Evolutionary conservation across 2,113 vertebrate genomes (phyloP).

Genomic region (Oncorhynchus tshawytscha): DNA sequence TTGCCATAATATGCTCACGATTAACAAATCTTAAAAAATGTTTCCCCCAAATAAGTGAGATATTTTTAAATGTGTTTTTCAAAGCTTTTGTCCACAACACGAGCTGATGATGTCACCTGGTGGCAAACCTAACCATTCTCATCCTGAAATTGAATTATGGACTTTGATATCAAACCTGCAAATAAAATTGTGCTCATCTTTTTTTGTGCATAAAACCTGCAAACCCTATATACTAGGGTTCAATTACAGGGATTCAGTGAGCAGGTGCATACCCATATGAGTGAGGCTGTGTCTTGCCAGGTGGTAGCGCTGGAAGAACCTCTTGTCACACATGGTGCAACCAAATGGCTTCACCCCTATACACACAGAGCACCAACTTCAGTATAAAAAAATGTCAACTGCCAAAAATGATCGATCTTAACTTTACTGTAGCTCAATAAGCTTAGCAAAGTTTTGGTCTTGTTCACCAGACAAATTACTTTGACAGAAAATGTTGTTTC

Average conservation of each 20-base stretch:
- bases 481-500: slow-evolving; percentile 33
- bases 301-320: slow-evolving; percentile 96
- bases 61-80: slow-evolving; percentile 4
- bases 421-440: slow-evolving; percentile 62
- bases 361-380: slow-evolving; percentile 14
- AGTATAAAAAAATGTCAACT: slow-evolving; percentile 56
- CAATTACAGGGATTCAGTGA: background rate
- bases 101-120: slow-evolving; percentile 65
- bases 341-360: slow-evolving; percentile 85
- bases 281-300: slow-evolving; percentile 93
- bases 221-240: background rate
- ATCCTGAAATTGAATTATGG: background rate
- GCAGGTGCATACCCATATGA: slow-evolving; percentile 82
- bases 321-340: slow-evolving; percentile 91
- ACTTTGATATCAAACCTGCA: background rate
- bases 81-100: slow-evolving; percentile 60
- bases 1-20: slow-evolving; percentile 22
- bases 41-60: too few relatives aligned
- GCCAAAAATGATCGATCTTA: slow-evolving; percentile 69
- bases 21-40: too few relatives aligned
- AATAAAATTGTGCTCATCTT: background rate
- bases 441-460: slow-evolving; percentile 62
- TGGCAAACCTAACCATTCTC: background rate
- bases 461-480: slow-evolving; percentile 33
- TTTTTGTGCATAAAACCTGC: background rate